Evolutionary conservation across 2,797 vertebrate genomes (phyloP).

Genomic region (Botia almorhae): DNA sequence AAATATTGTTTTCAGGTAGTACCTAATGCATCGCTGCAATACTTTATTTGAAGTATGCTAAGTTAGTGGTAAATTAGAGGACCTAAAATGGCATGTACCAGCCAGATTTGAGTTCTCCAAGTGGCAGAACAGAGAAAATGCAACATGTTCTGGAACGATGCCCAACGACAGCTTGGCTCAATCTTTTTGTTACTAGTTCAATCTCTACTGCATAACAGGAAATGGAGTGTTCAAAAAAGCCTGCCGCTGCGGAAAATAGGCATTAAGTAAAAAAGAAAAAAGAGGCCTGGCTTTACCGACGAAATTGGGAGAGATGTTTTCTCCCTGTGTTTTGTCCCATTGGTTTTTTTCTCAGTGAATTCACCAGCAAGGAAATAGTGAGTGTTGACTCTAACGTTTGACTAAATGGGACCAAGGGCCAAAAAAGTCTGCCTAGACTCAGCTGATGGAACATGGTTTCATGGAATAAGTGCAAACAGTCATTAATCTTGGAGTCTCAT

Average conservation of each 20-base stretch:
- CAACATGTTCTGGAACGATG: conserved; percentile 73
- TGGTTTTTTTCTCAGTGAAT: background rate
- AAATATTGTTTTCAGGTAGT: background rate
- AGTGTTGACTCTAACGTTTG: conserved; percentile 13
- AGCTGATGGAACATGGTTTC: conserved; percentile 26
- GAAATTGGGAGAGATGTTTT: conserved; percentile 1
- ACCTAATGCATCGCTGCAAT: background rate
- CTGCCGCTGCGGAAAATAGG: conserved; percentile 81
- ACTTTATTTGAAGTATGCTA: background rate
- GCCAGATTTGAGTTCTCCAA: conserved; percentile 24
- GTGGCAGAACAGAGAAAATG: conserved; percentile 59
- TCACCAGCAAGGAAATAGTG: conserved; percentile 15
- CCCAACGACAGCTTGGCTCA: conserved; percentile 67
- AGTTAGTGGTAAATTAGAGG: background rate
- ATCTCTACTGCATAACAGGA: conserved; percentile 83
- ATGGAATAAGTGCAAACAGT: conserved; percentile 48
- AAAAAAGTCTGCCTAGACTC: background rate
- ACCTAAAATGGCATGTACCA: conserved; percentile 1
- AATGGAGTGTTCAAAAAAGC: conserved; percentile 72
- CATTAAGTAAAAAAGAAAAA: conserved; percentile 63
- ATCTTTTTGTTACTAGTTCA: conserved; percentile 80
- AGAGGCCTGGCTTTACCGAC: background rate
- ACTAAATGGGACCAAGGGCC: conserved; percentile 22
- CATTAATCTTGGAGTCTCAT: conserved; percentile 47
- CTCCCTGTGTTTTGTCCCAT: conserved; percentile 1